phyloP scores from a whole-genome alignment of 2,113 vertebrate species.

The Nipponia nippon region DNA sequence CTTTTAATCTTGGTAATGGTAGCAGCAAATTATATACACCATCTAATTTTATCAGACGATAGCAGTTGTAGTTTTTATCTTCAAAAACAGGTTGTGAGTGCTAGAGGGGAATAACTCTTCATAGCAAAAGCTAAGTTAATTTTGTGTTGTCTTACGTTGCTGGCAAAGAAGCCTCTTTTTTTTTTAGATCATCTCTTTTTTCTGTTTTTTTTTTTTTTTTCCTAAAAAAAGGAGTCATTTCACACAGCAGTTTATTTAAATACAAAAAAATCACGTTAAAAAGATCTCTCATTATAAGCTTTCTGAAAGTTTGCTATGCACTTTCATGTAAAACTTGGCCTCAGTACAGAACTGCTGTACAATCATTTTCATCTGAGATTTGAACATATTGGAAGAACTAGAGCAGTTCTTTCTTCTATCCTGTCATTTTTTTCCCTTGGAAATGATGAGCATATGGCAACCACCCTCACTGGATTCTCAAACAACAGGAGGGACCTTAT shows the following conservation, averaged over 20 bases:
- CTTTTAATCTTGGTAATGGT: constrained; percentile 21
- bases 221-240: not conserved
- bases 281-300: constrained; percentile 64
- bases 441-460: constrained; percentile 92
- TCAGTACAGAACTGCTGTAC: constrained; percentile 71
- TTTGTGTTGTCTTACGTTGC: constrained; percentile 35
- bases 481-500: constrained; percentile 88
- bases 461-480: constrained; percentile 86
- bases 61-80: constrained; percentile 62
- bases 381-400: constrained; percentile 91
- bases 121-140: constrained; percentile 60
- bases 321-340: constrained; percentile 78
- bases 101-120: constrained; percentile 55
- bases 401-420: constrained; percentile 87
- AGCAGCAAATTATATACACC: constrained; percentile 13
- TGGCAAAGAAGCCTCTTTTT: not conserved
- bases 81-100: constrained; percentile 58
- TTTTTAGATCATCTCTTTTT: constrained; percentile 7
- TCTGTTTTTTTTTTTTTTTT: not conserved
- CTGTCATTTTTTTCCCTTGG: constrained; percentile 83
- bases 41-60: constrained; percentile 18
- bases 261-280: constrained; percentile 9
- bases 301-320: constrained; percentile 71
- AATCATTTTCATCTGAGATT: constrained; percentile 85
- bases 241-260: constrained; percentile 48